Percentiles rank a stretch among this genome's conserved stretches.
These are phyloP conservation scores for Sphaerophoria taeniata DNA, from an alignment of 2,888 invertebrate species.

Conservation along the genomic window DNA sequence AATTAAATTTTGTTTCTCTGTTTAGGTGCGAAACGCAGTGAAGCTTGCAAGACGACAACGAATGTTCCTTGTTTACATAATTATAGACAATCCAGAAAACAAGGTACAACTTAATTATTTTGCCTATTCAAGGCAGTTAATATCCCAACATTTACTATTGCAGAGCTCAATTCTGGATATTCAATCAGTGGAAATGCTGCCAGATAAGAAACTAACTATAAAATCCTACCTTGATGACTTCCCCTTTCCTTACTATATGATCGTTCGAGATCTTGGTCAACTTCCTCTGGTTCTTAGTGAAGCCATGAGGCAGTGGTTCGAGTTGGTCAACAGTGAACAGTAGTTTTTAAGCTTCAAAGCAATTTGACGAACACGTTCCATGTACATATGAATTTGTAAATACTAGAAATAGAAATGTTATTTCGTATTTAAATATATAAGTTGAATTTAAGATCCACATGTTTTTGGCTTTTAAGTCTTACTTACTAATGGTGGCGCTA, in stretches of 20 bases:
- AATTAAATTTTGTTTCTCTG: background rate
- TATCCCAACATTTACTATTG: constrained; percentile 76
- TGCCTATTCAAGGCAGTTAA: background rate
- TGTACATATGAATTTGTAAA: constrained; percentile 29
- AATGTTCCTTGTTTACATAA: constrained; percentile 97
- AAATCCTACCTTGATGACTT: constrained; percentile 96
- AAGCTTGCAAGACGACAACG: constrained; percentile 90
- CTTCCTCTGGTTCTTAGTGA: constrained; percentile 96
- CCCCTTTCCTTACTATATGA: constrained; percentile 98
- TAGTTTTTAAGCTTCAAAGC: constrained; percentile 40
- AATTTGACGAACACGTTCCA: background rate
- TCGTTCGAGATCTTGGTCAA: constrained; percentile 93
- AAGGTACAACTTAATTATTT: constrained; percentile 85
- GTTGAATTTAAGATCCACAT: constrained; percentile 7
- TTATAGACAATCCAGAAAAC: constrained; percentile 96
- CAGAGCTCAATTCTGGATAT: constrained; percentile 96
- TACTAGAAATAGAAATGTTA: background rate
- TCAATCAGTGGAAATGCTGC: constrained; percentile 85
- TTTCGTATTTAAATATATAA: constrained; percentile 9
- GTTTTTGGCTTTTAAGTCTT: background rate
- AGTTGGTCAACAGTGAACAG: constrained; percentile 88
- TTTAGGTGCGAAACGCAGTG: constrained; percentile 89
- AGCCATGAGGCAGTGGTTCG: constrained; percentile 99
- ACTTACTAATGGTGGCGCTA: too few relatives aligned
- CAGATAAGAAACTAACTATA: constrained; percentile 84